Conservation (phyloP, 2,888 invertebrate genomes). For the Anoncus sp. region DNA sequence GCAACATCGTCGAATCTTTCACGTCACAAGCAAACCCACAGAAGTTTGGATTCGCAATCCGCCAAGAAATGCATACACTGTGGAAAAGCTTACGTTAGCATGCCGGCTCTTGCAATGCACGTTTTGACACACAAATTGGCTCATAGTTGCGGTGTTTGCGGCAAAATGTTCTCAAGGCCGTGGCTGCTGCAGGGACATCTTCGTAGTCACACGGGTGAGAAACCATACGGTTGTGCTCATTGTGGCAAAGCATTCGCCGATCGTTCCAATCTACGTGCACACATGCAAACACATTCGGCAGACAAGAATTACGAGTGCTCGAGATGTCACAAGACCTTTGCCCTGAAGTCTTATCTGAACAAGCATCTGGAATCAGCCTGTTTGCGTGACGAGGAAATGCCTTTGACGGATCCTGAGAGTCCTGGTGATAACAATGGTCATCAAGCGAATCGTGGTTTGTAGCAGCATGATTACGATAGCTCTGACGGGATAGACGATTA, state of each 20-base stretch:
- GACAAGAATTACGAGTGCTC: conserved; percentile 96
- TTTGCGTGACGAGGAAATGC: conserved; percentile 85
- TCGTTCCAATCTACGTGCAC: conserved; percentile 96
- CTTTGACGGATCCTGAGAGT: conserved; percentile 60
- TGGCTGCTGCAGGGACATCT: conserved; percentile 96
- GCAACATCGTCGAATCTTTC: conserved; percentile 96
- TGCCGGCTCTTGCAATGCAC: conserved; percentile 99
- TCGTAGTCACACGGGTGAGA: conserved; percentile 96
- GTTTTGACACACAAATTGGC: conserved; percentile 96
- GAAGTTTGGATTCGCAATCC: conserved; percentile 93
- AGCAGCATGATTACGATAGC: conserved; percentile 72
- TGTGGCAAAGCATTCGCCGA: conserved; percentile 98
- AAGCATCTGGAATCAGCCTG: conserved; percentile 98
- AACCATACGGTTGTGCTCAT: conserved; percentile 96
- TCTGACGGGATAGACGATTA: conserved; percentile 34
- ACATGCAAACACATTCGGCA: conserved; percentile 97
- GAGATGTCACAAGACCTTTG: conserved; percentile 95
- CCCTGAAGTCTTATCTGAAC: conserved; percentile 97
- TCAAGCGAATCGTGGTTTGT: conserved; percentile 77
- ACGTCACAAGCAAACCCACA: conserved; percentile 95
- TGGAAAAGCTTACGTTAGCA: conserved; percentile 99
- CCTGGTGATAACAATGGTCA: conserved; percentile 49
- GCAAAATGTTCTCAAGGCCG: conserved; percentile 97
- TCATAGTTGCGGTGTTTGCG: conserved; percentile 97
- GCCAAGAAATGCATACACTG: conserved; percentile 98